phyloP scores from a whole-genome alignment of 2,797 vertebrate genomes.

The Falco berigora region DNA sequence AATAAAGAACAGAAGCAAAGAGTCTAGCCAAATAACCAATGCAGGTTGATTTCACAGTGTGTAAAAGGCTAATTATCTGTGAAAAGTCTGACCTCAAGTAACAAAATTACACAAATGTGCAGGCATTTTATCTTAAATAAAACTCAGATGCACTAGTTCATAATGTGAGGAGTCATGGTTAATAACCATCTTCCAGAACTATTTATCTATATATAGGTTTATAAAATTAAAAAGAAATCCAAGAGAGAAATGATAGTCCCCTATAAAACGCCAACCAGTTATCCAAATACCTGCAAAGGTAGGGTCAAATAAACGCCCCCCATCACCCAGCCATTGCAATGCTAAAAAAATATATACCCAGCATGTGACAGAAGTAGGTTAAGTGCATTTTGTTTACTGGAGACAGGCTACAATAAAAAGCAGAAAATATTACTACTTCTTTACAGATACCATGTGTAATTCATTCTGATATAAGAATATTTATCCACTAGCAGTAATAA shows the following conservation, averaged over 20 bases:
- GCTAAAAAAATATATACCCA: conserved; percentile 1
- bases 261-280: conserved; percentile 35
- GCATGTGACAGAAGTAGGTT: conserved; percentile 77
- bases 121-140: conserved; percentile 80
- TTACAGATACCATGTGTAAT: conserved; percentile 81
- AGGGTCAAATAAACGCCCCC: conserved; percentile 22
- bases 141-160: conserved; percentile 69
- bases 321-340: background rate
- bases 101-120: conserved; percentile 77
- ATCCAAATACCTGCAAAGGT: conserved; percentile 53
- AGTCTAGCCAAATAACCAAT: conserved; percentile 82
- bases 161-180: conserved; percentile 59
- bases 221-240: conserved; percentile 36
- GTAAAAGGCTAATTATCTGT: conserved; percentile 85
- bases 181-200: conserved; percentile 40
- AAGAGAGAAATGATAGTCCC: background rate
- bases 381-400: conserved; percentile 81
- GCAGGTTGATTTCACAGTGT: conserved; percentile 85
- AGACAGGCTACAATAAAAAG: conserved; percentile 78
- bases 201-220: conserved; percentile 21
- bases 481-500: conserved; percentile 86
- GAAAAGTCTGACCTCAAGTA: conserved; percentile 81
- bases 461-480: conserved; percentile 82
- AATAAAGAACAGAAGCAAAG: conserved; percentile 80
- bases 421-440: conserved; percentile 78